phyloP scores from a whole-genome alignment of 2,113 vertebrate species.

The Callocephalon fimbriatum region DNA sequence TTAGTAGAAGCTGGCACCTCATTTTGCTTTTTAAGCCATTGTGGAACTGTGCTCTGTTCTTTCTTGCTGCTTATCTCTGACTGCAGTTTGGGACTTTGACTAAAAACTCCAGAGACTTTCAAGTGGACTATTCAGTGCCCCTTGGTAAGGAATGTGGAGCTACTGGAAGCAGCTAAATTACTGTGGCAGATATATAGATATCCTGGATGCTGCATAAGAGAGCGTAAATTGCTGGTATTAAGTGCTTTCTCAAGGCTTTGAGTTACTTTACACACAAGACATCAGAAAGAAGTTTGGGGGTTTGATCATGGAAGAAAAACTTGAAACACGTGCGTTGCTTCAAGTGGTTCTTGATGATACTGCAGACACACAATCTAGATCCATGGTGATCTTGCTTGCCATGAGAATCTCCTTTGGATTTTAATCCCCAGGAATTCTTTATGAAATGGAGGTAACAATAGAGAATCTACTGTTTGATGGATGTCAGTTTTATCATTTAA shows the following conservation, averaged over 20 bases:
- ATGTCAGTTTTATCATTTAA: constrained; percentile 28
- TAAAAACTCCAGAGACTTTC: constrained; percentile 49
- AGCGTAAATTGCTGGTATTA: background rate
- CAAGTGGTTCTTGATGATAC: constrained; percentile 40
- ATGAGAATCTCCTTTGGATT: constrained; percentile 5
- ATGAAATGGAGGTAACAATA: background rate
- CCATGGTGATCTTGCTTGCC: constrained; percentile 15
- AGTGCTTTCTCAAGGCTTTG: constrained; percentile 53
- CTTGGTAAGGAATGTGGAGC: constrained; percentile 39
- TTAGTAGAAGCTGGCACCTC: constrained; percentile 33
- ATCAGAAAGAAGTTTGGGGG: constrained; percentile 31
- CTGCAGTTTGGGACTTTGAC: constrained; percentile 48
- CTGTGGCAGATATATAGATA: background rate
- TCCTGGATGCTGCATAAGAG: constrained; percentile 1
- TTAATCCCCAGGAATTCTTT: constrained; percentile 41
- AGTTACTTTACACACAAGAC: constrained; percentile 15
- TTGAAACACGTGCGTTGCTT: background rate
- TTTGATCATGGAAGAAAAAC: constrained; percentile 46
- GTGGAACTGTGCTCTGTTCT: constrained; percentile 46
- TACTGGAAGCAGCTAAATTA: constrained; percentile 53
- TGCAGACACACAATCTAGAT: constrained; percentile 22
- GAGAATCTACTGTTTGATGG: constrained; percentile 40
- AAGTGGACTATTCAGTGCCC: constrained; percentile 20
- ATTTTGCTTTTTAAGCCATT: constrained; percentile 51
- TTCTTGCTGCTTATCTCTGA: constrained; percentile 58